phyloP scores from a whole-genome alignment of 2,888 invertebrate species.

The Orchesella flavescens region DNA sequence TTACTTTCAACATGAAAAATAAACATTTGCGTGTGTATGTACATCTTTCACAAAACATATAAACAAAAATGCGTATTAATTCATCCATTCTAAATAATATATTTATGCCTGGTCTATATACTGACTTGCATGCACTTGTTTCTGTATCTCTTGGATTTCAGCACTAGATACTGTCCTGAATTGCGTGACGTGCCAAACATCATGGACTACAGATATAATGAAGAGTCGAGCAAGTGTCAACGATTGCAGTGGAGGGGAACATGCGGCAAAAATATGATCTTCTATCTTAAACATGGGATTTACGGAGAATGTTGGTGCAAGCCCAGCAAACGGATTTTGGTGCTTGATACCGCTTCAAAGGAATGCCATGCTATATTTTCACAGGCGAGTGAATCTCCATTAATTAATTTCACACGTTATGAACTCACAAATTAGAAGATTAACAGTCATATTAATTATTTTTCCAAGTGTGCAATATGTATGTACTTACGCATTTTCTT shows the following conservation, averaged over 20 bases:
- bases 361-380: slow-evolving; percentile 37
- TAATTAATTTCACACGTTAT: slow-evolving; percentile 6
- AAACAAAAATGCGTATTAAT: no score
- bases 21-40: no score
- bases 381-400: slow-evolving; percentile 16
- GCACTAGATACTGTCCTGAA: neutral
- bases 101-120: no score
- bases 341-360: neutral
- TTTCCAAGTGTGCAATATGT: no score
- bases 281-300: slow-evolving; percentile 20
- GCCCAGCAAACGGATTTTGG: neutral
- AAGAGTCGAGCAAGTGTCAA: neutral
- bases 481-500: neutral
- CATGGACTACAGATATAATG: slow-evolving; percentile 6
- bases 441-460: no score
- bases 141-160: neutral
- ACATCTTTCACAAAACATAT: no score
- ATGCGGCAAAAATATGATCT: slow-evolving; percentile 31
- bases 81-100: no score
- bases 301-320: slow-evolving; percentile 31
- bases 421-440: no score
- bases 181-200: neutral
- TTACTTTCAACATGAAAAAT: neutral
- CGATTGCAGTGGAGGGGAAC: neutral
- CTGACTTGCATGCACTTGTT: no score